A percentile compares a stretch with the other conserved stretches of the same genome.
phyloP scores from a whole-genome alignment of 2,113 vertebrate genomes.

The Lota lota region DNA sequence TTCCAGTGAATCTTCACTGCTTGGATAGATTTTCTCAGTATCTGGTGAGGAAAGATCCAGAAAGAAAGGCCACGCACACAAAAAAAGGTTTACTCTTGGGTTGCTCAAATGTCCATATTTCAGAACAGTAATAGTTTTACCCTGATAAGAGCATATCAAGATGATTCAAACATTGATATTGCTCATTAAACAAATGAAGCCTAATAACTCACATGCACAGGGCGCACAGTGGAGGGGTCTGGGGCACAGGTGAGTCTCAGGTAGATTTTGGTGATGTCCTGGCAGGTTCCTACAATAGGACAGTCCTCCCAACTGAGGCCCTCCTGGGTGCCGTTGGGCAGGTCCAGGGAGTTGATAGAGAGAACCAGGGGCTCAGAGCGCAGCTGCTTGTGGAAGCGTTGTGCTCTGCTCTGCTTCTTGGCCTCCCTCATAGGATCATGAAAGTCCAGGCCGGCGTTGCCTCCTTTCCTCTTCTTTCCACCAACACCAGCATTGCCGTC shows the following conservation, averaged over 20 bases:
- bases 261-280: conserved; percentile 87
- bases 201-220: conserved; percentile 74
- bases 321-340: conserved; percentile 73
- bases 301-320: conserved; percentile 88
- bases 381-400: conserved; percentile 86
- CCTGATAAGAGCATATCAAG: no score
- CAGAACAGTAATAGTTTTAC: no score
- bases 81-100: no score
- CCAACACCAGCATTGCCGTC: conserved; percentile 63
- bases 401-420: conserved; percentile 86
- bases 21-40: conserved; percentile 81
- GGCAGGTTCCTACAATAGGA: conserved; percentile 86
- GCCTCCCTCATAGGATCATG: conserved; percentile 86
- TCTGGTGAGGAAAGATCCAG: conserved; percentile 58
- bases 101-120: no score
- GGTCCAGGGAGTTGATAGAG: conserved; percentile 77
- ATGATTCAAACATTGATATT: no score
- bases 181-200: background rate
- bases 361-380: conserved; percentile 86
- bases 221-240: conserved; percentile 84
- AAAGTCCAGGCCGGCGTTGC: conserved; percentile 77
- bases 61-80: no score
- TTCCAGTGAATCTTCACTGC: conserved; percentile 87
- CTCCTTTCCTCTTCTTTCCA: conserved; percentile 79
- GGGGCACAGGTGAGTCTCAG: conserved; percentile 89